phyloP scores from a whole-genome alignment of 2,888 invertebrate genomes.

The Rhagonycha lutea region DNA sequence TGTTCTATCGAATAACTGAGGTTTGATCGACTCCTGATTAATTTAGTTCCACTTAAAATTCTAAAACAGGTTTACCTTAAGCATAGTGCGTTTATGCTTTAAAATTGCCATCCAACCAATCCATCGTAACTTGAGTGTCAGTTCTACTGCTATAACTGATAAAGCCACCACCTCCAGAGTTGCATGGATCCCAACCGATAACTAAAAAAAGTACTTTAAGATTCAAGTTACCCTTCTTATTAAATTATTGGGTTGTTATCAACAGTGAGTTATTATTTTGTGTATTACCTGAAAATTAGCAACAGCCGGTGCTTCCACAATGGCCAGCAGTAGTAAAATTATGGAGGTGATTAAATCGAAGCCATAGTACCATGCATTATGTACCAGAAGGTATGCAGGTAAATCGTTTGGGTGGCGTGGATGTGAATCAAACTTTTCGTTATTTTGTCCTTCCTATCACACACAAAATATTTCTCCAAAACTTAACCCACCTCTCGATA shows the following conservation, averaged over 20 bases:
- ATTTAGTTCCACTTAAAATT: too few species aligned
- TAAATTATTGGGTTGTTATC: not conserved
- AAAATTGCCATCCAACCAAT: conserved; percentile 83
- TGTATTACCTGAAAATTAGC: conserved; percentile 62
- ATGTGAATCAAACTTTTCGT: conserved; percentile 89
- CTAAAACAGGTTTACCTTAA: conserved; percentile 65
- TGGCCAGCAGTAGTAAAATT: conserved; percentile 73
- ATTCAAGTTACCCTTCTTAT: not conserved
- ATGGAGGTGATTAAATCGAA: conserved; percentile 78
- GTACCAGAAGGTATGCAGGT: conserved; percentile 85
- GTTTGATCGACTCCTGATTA: too few species aligned
- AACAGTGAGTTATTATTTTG: not conserved
- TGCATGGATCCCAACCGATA: conserved; percentile 80
- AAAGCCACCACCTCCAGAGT: conserved; percentile 79
- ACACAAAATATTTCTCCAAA: not conserved
- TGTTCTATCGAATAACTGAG: too few species aligned
- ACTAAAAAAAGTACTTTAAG: conserved; percentile 50
- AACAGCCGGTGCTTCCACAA: conserved; percentile 82
- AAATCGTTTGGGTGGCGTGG: conserved; percentile 80
- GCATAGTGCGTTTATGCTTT: conserved; percentile 81
- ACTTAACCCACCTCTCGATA: not conserved
- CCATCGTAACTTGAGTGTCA: conserved; percentile 82
- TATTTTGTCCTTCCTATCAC: conserved; percentile 83
- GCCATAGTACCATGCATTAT: conserved; percentile 85
- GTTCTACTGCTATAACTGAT: conserved; percentile 75